These are phyloP conservation scores for Parapsyche elsis DNA, from an alignment of 1,140 invertebrate genomes.

Conservation along the genomic window DNA sequence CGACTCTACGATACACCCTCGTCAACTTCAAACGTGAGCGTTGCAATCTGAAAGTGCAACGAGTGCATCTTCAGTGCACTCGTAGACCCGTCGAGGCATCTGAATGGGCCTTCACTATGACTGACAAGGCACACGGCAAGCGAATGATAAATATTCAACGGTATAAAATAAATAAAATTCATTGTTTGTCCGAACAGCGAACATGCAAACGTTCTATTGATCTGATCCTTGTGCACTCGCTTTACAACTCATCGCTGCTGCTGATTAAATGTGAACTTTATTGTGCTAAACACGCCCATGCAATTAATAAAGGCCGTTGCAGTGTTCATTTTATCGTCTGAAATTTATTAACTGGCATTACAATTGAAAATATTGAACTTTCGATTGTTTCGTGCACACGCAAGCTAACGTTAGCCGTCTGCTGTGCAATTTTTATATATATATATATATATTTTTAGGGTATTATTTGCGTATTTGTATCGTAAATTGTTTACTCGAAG, in stretches of 20 bases:
- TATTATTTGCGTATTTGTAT: neutral
- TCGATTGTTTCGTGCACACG: too few relatives aligned
- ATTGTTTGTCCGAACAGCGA: neutral
- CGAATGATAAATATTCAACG: neutral
- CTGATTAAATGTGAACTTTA: conserved; percentile 17
- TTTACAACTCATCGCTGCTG: neutral
- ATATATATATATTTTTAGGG: too few relatives aligned
- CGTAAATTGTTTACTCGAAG: neutral
- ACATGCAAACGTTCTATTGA: neutral
- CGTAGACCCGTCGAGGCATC: neutral
- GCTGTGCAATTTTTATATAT: too few relatives aligned
- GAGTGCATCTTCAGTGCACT: neutral
- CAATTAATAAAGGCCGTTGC: neutral
- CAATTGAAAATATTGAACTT: too few relatives aligned
- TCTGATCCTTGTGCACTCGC: neutral
- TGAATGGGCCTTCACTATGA: neutral
- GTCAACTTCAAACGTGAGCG: neutral
- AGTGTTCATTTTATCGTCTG: neutral
- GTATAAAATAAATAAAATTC: too few relatives aligned
- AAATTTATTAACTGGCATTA: too few relatives aligned
- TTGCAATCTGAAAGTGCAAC: neutral
- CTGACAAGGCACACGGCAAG: neutral
- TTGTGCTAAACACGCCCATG: neutral
- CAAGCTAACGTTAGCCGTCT: too few relatives aligned
- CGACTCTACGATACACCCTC: neutral